Percentiles rank a stretch among this genome's conserved stretches.
Conservation (phyloP, 2,797 vertebrate species). For the Knipowitschia caucasica region DNA sequence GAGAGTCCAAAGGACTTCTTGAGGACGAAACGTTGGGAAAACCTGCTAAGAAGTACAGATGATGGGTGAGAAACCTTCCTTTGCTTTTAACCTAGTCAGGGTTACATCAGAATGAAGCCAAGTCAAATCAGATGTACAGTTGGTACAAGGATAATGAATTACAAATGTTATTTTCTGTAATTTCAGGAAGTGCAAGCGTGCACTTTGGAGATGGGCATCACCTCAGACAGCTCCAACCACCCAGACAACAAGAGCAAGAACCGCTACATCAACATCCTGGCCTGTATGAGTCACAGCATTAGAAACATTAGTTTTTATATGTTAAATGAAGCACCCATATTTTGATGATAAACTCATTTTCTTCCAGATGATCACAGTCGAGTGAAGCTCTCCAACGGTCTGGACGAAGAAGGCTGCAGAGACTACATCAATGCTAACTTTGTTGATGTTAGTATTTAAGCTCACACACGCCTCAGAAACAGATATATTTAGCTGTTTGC, state of each 20-base stretch:
- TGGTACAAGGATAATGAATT: background rate
- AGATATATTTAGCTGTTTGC: background rate
- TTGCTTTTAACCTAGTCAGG: background rate
- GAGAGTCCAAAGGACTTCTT: no score
- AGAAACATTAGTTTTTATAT: background rate
- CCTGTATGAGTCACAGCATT: constrained; percentile 75
- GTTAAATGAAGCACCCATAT: no score
- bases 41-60: no score
- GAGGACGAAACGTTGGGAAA: no score
- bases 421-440: constrained; percentile 98
- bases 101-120: background rate
- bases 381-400: constrained; percentile 86
- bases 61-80: no score
- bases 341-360: constrained; percentile 21
- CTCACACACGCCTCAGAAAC: background rate
- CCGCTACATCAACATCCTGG: constrained; percentile 94
- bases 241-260: constrained; percentile 97
- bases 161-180: constrained; percentile 9
- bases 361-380: constrained; percentile 91
- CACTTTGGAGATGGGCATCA: constrained; percentile 89
- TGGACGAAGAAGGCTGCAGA: constrained; percentile 85
- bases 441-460: constrained; percentile 82
- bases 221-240: constrained; percentile 89
- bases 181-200: constrained; percentile 91
- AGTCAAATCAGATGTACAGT: background rate